These are phyloP conservation scores for Calephelis nemesis DNA, from an alignment of 1,140 invertebrate species.

Conservation along the genomic window DNA sequence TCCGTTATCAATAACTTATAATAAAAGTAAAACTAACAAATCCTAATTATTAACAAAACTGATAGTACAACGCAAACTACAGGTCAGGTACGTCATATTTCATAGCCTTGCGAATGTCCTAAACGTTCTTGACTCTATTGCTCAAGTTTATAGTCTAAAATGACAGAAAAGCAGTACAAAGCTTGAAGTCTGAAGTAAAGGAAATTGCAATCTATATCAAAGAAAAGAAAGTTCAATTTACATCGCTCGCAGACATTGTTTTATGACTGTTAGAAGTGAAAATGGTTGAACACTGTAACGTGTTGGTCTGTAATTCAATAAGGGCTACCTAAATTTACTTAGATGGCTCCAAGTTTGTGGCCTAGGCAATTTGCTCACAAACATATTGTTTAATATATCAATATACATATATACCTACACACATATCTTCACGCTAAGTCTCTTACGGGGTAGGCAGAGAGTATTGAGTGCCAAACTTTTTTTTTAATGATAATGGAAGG, in stretches of 20 bases:
- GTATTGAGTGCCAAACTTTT: too few relatives aligned
- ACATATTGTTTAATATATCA: slow-evolving; percentile 53
- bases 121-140: slow-evolving; percentile 33
- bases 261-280: slow-evolving; percentile 40
- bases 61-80: slow-evolving; percentile 40
- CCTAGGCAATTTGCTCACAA: slow-evolving; percentile 60
- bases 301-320: slow-evolving; percentile 71
- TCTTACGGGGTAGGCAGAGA: too few relatives aligned
- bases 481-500: too few relatives aligned
- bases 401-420: not conserved
- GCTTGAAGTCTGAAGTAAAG: not conserved
- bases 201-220: not conserved
- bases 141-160: not conserved
- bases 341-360: slow-evolving; percentile 64
- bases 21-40: too few relatives aligned
- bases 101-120: slow-evolving; percentile 52
- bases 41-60: not conserved
- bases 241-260: slow-evolving; percentile 11
- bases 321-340: slow-evolving; percentile 71
- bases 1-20: too few relatives aligned
- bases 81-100: slow-evolving; percentile 62
- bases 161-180: not conserved
- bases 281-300: slow-evolving; percentile 48
- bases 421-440: too few relatives aligned
- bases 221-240: slow-evolving; percentile 31